phyloP scores from a whole-genome alignment of 1,140 invertebrate species.

The Mercenaria mercenaria region DNA sequence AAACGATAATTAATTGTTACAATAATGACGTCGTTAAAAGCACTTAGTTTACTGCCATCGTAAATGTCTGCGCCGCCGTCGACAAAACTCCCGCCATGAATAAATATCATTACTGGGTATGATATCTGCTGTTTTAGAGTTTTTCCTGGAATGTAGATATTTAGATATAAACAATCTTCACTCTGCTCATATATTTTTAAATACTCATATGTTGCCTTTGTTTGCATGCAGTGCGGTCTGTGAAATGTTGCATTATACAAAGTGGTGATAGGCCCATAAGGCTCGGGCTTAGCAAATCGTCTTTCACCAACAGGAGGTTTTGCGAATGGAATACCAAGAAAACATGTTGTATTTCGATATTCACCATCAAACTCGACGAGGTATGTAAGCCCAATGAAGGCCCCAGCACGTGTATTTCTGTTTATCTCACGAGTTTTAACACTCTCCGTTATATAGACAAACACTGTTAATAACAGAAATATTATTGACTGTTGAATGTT shows the following conservation, averaged over 20 bases:
- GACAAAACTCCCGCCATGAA: slow-evolving; percentile 98
- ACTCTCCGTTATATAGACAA: not conserved
- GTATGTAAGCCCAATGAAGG: not conserved
- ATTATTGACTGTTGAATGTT: not conserved
- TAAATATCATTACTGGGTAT: slow-evolving; percentile 97
- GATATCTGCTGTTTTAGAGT: slow-evolving; percentile 81
- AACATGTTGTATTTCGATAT: slow-evolving; percentile 94
- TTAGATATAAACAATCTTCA: slow-evolving; percentile 98
- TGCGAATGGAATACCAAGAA: slow-evolving; percentile 95
- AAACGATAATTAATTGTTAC: slow-evolving; percentile 92
- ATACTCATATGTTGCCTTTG: not conserved
- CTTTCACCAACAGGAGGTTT: slow-evolving; percentile 95
- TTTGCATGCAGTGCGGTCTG: slow-evolving; percentile 92
- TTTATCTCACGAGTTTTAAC: not conserved
- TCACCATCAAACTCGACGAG: slow-evolving; percentile 75
- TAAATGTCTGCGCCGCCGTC: slow-evolving; percentile 95
- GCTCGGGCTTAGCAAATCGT: slow-evolving; percentile 91
- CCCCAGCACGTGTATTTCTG: slow-evolving; percentile 15
- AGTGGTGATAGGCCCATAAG: slow-evolving; percentile 94
- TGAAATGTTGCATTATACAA: slow-evolving; percentile 94
- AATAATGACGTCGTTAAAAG: slow-evolving; percentile 92
- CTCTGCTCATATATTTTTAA: slow-evolving; percentile 87
- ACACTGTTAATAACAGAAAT: not conserved
- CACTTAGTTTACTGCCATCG: slow-evolving; percentile 92
- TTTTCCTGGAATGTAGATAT: slow-evolving; percentile 91